Conservation (phyloP, 2,113 vertebrate species). For the Notechis scutatus region DNA sequence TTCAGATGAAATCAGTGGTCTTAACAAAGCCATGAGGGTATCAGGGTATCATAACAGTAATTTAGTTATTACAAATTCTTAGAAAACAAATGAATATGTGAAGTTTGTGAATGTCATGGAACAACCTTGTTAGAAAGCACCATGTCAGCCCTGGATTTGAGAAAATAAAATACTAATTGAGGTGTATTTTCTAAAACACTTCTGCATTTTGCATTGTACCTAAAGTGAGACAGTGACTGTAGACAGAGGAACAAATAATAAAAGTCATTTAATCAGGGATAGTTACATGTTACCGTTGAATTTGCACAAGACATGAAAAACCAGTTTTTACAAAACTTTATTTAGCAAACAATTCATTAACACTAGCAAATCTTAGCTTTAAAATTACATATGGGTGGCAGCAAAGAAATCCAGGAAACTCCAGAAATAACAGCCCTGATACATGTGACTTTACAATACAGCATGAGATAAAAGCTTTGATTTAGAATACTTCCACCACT, state of each 20-base stretch:
- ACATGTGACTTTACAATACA: background rate
- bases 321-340: background rate
- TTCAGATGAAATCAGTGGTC: background rate
- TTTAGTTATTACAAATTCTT: background rate
- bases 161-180: background rate
- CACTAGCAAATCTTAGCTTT: background rate
- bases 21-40: background rate
- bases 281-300: background rate
- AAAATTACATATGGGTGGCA: background rate
- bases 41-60: background rate
- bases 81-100: background rate
- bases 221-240: background rate
- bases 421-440: background rate
- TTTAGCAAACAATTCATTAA: background rate
- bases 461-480: background rate
- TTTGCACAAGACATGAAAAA: background rate
- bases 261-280: background rate
- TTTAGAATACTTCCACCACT: background rate
- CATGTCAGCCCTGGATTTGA: background rate
- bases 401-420: background rate
- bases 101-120: background rate
- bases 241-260: background rate
- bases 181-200: background rate
- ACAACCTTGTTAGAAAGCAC: background rate
- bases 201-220: background rate